Evolutionary conservation across 2,113 vertebrate genomes (phyloP).

Genomic region (Theropithecus gelada): DNA sequence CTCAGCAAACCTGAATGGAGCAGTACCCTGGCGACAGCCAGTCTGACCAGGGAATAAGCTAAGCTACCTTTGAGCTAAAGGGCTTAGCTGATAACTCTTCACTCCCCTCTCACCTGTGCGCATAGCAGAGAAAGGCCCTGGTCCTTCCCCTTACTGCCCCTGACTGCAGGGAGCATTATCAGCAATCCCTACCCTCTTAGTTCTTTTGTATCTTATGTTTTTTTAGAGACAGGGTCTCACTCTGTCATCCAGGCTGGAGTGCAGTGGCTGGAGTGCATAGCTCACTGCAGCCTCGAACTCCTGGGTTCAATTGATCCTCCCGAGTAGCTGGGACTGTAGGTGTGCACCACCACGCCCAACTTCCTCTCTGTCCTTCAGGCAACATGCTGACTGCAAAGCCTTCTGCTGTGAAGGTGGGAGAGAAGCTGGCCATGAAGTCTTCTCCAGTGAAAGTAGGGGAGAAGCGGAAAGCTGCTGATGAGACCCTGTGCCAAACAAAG

Average conservation of each 20-base stretch:
- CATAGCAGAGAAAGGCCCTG: neutral
- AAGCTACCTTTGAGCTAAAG: neutral
- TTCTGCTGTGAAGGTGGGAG: neutral
- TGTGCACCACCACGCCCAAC: no score
- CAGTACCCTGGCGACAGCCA: neutral
- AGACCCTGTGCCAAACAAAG: conserved; percentile 23
- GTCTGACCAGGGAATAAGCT: neutral
- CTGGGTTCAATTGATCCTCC: no score
- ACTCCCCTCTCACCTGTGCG: neutral
- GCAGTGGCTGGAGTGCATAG: no score
- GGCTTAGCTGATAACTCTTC: neutral
- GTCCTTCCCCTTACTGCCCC: neutral
- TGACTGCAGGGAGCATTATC: neutral
- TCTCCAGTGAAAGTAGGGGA: conserved; percentile 25
- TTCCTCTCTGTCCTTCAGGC: conserved; percentile 31
- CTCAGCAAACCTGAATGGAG: neutral
- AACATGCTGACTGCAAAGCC: neutral
- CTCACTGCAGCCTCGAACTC: no score
- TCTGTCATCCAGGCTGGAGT: no score
- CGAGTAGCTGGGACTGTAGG: no score
- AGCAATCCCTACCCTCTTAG: no score
- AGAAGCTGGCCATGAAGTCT: neutral
- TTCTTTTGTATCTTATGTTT: neutral
- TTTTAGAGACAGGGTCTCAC: no score
- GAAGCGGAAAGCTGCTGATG: conserved; percentile 70